These are phyloP conservation scores for Erythrolamprus reginae DNA, from an alignment of 2,113 vertebrate genomes.

Conservation along the genomic window DNA sequence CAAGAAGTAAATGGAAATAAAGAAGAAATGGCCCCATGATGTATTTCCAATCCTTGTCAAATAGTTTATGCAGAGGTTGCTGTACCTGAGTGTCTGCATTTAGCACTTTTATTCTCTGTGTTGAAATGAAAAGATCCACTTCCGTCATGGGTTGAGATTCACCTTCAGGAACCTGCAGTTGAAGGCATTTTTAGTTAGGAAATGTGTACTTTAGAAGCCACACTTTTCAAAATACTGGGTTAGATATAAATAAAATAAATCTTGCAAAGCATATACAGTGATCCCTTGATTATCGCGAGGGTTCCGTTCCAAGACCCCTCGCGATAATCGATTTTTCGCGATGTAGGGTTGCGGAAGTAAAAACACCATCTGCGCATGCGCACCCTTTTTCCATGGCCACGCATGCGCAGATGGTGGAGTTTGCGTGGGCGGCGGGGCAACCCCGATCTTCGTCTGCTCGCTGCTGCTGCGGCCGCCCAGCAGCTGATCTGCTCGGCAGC, in stretches of 20 bases:
- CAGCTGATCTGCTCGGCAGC: too few species aligned
- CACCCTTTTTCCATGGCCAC: too few species aligned
- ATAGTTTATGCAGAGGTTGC: not conserved
- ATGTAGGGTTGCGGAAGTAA: too few species aligned
- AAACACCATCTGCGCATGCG: too few species aligned
- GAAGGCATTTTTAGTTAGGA: not conserved
- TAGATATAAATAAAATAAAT: slow-evolving; percentile 48
- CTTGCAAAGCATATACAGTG: slow-evolving; percentile 51
- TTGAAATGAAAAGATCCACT: slow-evolving; percentile 98
- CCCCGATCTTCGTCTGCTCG: too few species aligned
- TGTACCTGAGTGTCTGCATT: slow-evolving; percentile 95
- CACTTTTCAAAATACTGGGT: slow-evolving; percentile 3
- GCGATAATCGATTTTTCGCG: too few species aligned
- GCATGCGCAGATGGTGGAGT: too few species aligned
- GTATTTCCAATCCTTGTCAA: not conserved
- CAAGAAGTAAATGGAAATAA: not conserved
- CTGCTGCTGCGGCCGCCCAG: too few species aligned
- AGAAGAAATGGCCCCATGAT: not conserved
- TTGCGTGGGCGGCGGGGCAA: too few species aligned
- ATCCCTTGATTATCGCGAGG: too few species aligned
- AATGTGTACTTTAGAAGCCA: not conserved
- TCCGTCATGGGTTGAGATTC: slow-evolving; percentile 92
- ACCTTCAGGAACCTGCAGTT: slow-evolving; percentile 81
- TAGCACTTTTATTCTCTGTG: slow-evolving; percentile 95
- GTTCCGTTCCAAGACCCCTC: too few species aligned